These are phyloP conservation scores for Oscheius sp. DNA, from an alignment of 2,888 invertebrate genomes.

Conservation along the genomic window DNA sequence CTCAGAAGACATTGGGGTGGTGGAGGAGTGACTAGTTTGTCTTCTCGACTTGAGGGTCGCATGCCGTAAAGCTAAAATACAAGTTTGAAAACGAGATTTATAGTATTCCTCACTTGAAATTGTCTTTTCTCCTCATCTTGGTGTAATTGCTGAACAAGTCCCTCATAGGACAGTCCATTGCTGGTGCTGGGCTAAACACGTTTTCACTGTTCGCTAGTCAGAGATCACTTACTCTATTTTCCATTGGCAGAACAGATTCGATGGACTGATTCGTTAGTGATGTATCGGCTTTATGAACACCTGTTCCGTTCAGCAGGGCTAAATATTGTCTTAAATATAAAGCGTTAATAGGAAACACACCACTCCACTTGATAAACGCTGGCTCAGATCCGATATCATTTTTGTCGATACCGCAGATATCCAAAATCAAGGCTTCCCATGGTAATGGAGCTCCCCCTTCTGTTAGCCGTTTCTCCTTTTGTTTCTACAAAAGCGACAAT, in stretches of 20 bases:
- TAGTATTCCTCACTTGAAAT: constrained; percentile 9
- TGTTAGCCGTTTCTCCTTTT: constrained; percentile 24
- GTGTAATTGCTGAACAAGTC: constrained; percentile 12
- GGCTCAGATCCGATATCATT: constrained; percentile 6
- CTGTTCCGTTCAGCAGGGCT: constrained; percentile 20
- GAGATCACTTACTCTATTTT: not conserved
- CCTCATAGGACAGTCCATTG: constrained; percentile 20
- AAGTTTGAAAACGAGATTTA: not conserved
- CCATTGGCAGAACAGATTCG: not conserved
- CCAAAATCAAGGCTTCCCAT: constrained; percentile 28
- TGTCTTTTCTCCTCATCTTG: constrained; percentile 26
- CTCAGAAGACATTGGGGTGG: not conserved
- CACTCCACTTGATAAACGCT: constrained; percentile 25
- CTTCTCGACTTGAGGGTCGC: not conserved
- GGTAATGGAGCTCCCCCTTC: constrained; percentile 27
- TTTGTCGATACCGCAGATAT: constrained; percentile 24
- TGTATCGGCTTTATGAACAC: constrained; percentile 15
- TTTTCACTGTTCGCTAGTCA: not conserved
- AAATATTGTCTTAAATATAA: not conserved
- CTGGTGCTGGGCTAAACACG: constrained; percentile 25
- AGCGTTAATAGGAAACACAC: not conserved
- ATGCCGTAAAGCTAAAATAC: constrained; percentile 11
- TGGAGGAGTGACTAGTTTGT: not conserved
- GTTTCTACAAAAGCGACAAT: not conserved
- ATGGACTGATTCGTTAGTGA: constrained; percentile 15